A percentile compares a stretch with the other conserved stretches of the same genome.
phyloP scores from a whole-genome alignment of 2,888 invertebrate genomes.

The Drosophila atripex region DNA sequence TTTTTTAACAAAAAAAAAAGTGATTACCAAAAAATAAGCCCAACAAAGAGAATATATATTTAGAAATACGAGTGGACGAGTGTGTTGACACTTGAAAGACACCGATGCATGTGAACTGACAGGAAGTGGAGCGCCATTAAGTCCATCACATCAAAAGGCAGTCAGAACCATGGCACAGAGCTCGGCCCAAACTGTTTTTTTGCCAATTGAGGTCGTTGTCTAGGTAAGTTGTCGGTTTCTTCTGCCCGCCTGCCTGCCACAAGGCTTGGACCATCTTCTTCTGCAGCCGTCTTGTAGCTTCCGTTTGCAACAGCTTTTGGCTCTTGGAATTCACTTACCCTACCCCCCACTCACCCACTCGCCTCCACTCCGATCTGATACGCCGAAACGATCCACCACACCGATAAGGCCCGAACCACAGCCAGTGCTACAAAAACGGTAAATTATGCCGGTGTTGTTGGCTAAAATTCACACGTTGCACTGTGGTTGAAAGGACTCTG shows the following conservation, averaged over 20 bases:
- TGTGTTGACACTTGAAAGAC: slow-evolving; percentile 27
- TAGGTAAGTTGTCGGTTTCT: slow-evolving; percentile 62
- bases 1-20: slow-evolving; percentile 27
- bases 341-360: background rate
- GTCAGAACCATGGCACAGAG: slow-evolving; percentile 61
- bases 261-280: slow-evolving; percentile 1
- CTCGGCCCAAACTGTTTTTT: slow-evolving; percentile 55
- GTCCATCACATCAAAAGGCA: slow-evolving; percentile 42
- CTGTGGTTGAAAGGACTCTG: slow-evolving; percentile 21
- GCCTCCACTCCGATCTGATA: slow-evolving; percentile 6
- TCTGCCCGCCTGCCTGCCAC: slow-evolving; percentile 27
- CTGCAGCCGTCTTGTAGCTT: slow-evolving; percentile 9
- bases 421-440: slow-evolving; percentile 57
- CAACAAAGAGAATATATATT: slow-evolving; percentile 1
- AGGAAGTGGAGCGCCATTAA: slow-evolving; percentile 71
- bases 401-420: slow-evolving; percentile 24
- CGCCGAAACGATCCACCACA: background rate
- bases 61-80: slow-evolving; percentile 22
- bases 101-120: slow-evolving; percentile 68
- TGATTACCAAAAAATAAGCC: slow-evolving; percentile 44
- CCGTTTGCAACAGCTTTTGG: slow-evolving; percentile 21
- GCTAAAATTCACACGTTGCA: slow-evolving; percentile 38
- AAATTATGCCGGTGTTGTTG: slow-evolving; percentile 70
- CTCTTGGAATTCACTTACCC: slow-evolving; percentile 20
- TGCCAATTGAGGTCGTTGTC: slow-evolving; percentile 73